These are phyloP conservation scores for Steatornis caripensis DNA, from an alignment of 2,113 vertebrate species.

Conservation along the genomic window DNA sequence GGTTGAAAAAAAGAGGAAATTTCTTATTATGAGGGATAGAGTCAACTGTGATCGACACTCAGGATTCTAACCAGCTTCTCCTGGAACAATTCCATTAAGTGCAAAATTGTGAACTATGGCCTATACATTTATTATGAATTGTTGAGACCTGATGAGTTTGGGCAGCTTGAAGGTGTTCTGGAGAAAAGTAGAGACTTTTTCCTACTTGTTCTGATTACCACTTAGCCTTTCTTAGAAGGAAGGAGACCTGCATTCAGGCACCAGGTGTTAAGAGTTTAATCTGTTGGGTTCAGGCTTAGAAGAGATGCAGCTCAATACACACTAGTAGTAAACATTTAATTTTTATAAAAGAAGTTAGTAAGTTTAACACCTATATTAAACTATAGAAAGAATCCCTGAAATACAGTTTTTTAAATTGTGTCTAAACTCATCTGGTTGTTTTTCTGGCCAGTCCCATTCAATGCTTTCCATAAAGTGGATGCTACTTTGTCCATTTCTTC, in stretches of 20 bases:
- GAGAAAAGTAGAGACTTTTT: not conserved
- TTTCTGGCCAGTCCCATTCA: not conserved
- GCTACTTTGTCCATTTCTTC: not conserved
- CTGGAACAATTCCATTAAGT: not conserved
- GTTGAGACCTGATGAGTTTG: not conserved
- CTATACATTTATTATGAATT: not conserved
- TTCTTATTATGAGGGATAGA: not conserved
- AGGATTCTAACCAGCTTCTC: not conserved
- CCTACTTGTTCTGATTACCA: not conserved
- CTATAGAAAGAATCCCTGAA: not conserved
- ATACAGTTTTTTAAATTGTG: not conserved
- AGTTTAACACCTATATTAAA: not conserved
- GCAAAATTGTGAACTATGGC: not conserved
- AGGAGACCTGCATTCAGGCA: not conserved
- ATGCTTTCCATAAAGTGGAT: not conserved
- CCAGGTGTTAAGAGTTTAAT: not conserved
- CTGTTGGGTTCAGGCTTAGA: not conserved
- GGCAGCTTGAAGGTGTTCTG: conserved; percentile 1
- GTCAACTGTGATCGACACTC: not conserved
- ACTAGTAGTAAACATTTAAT: not conserved
- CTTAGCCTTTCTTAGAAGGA: not conserved
- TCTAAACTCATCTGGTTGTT: not conserved
- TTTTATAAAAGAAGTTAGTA: not conserved
- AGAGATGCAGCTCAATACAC: not conserved
- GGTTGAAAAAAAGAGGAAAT: not conserved